Conservation (phyloP, 2,113 vertebrate species). For the Ictalurus punctatus region DNA sequence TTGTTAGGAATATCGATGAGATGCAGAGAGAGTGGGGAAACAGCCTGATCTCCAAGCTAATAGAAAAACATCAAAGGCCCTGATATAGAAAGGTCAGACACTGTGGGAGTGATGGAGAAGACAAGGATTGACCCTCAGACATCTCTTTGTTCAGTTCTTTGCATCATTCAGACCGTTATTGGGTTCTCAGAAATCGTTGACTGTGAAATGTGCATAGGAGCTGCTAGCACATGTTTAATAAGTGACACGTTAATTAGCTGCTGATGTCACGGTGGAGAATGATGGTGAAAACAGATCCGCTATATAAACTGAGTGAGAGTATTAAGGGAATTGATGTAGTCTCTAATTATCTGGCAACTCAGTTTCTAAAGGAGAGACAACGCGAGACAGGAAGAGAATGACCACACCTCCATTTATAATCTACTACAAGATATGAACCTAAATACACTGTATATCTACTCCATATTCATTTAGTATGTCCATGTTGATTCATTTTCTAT, state of each 20-base stretch:
- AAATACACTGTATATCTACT: neutral
- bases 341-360: neutral
- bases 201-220: neutral
- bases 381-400: neutral
- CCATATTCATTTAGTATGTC: neutral
- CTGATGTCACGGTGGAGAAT: neutral
- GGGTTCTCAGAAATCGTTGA: neutral
- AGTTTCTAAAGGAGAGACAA: neutral
- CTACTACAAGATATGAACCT: neutral
- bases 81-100: constrained; percentile 53
- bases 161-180: neutral
- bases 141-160: neutral
- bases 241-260: neutral
- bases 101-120: constrained; percentile 34
- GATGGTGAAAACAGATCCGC: neutral
- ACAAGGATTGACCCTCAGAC: neutral
- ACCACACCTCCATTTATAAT: neutral
- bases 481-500: neutral
- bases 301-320: neutral
- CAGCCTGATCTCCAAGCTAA: constrained; percentile 47
- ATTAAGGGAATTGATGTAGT: neutral
- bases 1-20: constrained; percentile 31
- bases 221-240: neutral
- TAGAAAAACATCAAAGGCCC: constrained; percentile 47
- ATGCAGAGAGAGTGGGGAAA: neutral